These are phyloP conservation scores for Morpho helenor DNA, from an alignment of 2,888 invertebrate genomes.

Conservation along the genomic window DNA sequence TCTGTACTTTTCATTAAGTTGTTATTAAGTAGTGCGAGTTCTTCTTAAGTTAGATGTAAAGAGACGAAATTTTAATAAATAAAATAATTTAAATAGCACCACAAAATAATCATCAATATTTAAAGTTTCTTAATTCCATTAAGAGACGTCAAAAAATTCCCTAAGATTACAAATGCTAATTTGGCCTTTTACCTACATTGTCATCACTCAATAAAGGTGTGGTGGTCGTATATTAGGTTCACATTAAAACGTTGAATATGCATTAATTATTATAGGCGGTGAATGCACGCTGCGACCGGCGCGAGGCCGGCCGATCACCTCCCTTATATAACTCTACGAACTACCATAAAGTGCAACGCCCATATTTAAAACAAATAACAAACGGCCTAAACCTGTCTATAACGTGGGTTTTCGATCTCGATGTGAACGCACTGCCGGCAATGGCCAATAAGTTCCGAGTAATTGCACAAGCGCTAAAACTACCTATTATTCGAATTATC, in stretches of 20 bases:
- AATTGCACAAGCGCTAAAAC: slow-evolving; percentile 13
- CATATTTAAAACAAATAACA: slow-evolving; percentile 49
- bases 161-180: slow-evolving; percentile 11
- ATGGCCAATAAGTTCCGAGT: slow-evolving; percentile 22
- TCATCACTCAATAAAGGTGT: slow-evolving; percentile 24
- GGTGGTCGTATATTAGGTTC: slow-evolving; percentile 36
- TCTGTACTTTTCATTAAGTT: no score
- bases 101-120: no score
- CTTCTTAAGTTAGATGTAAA: no score
- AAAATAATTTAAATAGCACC: no score
- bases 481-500: slow-evolving; percentile 14
- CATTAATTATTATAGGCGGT: slow-evolving; percentile 43
- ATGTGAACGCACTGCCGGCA: slow-evolving; percentile 38
- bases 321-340: slow-evolving; percentile 52
- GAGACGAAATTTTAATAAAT: no score
- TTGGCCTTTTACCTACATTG: slow-evolving; percentile 22
- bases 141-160: no score
- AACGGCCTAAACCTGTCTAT: slow-evolving; percentile 39
- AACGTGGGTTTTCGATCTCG: slow-evolving; percentile 50
- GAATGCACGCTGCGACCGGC: slow-evolving; percentile 52
- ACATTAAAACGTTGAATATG: slow-evolving; percentile 51
- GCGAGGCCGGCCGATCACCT: slow-evolving; percentile 75
- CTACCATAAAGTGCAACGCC: slow-evolving; percentile 42
- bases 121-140: no score
- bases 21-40: no score